These are phyloP conservation scores for Cryptotis parvus DNA, from an alignment of 2,113 vertebrate species.

Conservation along the genomic window DNA sequence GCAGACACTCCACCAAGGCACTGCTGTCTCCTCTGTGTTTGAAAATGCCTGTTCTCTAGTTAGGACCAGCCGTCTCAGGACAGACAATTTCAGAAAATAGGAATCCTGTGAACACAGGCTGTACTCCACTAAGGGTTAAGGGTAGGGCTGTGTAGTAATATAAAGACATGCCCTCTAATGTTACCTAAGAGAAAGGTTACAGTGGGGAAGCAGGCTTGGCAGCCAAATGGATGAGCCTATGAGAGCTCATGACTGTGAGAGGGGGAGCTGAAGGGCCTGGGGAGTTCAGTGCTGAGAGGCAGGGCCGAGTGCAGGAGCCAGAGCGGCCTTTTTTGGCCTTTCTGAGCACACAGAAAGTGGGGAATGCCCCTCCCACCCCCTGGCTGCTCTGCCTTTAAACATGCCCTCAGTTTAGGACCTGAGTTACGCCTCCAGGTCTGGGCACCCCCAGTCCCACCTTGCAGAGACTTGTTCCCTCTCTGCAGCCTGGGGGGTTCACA, in stretches of 20 bases:
- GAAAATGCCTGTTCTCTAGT: background rate
- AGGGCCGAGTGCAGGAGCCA: background rate
- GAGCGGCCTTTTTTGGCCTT: background rate
- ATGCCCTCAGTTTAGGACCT: background rate
- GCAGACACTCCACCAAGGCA: no score
- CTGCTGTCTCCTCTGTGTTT: background rate
- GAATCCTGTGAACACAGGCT: background rate
- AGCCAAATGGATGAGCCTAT: background rate
- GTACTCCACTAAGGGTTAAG: background rate
- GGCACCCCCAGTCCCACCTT: background rate
- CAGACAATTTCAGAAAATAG: background rate
- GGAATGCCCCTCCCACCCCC: background rate
- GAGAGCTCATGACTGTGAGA: background rate
- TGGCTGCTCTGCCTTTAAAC: background rate
- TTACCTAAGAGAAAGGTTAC: background rate
- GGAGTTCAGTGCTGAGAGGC: background rate
- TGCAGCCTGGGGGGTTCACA: background rate
- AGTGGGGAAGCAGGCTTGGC: background rate
- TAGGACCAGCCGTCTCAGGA: background rate
- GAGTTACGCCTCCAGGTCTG: background rate
- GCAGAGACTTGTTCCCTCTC: background rate
- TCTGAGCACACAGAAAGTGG: no score
- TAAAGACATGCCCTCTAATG: background rate
- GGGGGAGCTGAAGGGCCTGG: background rate
- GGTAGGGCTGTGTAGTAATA: background rate